phyloP scores from a whole-genome alignment of 1,140 invertebrate genomes.

The Bemisia tabaci region DNA sequence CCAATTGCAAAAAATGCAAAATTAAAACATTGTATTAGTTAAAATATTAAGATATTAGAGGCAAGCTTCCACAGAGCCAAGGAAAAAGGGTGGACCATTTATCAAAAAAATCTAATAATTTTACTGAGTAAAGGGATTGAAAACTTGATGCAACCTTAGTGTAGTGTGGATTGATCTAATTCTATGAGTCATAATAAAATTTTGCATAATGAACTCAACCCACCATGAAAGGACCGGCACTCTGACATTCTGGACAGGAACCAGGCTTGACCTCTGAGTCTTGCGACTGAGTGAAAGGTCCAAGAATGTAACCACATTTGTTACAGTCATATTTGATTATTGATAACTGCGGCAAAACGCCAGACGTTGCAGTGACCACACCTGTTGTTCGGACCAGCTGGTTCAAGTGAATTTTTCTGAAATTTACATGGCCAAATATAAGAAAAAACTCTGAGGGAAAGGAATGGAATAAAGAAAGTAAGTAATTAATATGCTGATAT shows the following conservation, averaged over 20 bases:
- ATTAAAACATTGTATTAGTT: constrained; percentile 1
- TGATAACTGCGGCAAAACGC: constrained; percentile 88
- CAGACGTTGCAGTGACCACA: constrained; percentile 90
- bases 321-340: constrained; percentile 96
- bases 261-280: constrained; percentile 88
- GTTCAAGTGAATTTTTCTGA: constrained; percentile 88
- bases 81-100: too few species aligned
- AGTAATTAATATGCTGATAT: constrained; percentile 38
- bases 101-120: too few species aligned
- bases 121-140: too few species aligned
- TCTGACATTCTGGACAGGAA: constrained; percentile 96
- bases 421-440: too few species aligned
- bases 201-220: too few species aligned
- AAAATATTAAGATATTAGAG: constrained; percentile 1
- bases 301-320: constrained; percentile 87
- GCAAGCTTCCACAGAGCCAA: too few species aligned
- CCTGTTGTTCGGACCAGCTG: constrained; percentile 85
- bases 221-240: constrained; percentile 87
- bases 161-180: too few species aligned
- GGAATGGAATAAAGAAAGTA: constrained; percentile 26
- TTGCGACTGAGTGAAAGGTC: constrained; percentile 90
- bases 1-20: too few species aligned
- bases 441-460: constrained; percentile 5
- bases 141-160: too few species aligned
- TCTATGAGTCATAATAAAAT: too few species aligned